phyloP scores from a whole-genome alignment of 1,140 invertebrate genomes.

The Drosophila melanogaster region Release_6_plus_ISO1_MT NT_037436.4:19540001-19540500 shows the following conservation, averaged over 20 bases:
- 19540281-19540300: slow-evolving; percentile 87
- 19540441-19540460: slow-evolving; percentile 94
- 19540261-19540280: slow-evolving; percentile 85
- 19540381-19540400: slow-evolving; percentile 95
- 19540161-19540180: slow-evolving; percentile 94
- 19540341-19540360: slow-evolving; percentile 94
- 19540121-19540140: slow-evolving; percentile 89
- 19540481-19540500: slow-evolving; percentile 95
- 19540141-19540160: slow-evolving; percentile 93
- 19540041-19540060: slow-evolving; percentile 94
- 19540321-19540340: slow-evolving; percentile 96
- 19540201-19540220: slow-evolving; percentile 88
- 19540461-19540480: slow-evolving; percentile 94
- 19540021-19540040: slow-evolving; percentile 95
- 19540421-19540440: slow-evolving; percentile 93
- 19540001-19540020: slow-evolving; percentile 94
- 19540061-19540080: slow-evolving; percentile 93
- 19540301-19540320: slow-evolving; percentile 93
- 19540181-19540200: slow-evolving; percentile 94
- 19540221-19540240: neutral
- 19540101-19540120: slow-evolving; percentile 91
- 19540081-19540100: slow-evolving; percentile 93
- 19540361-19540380: slow-evolving; percentile 96
- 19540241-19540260: neutral
- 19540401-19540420: slow-evolving; percentile 97